phyloP scores from a whole-genome alignment of 2,797 vertebrate genomes.

The Oophaga sylvatica region DNA sequence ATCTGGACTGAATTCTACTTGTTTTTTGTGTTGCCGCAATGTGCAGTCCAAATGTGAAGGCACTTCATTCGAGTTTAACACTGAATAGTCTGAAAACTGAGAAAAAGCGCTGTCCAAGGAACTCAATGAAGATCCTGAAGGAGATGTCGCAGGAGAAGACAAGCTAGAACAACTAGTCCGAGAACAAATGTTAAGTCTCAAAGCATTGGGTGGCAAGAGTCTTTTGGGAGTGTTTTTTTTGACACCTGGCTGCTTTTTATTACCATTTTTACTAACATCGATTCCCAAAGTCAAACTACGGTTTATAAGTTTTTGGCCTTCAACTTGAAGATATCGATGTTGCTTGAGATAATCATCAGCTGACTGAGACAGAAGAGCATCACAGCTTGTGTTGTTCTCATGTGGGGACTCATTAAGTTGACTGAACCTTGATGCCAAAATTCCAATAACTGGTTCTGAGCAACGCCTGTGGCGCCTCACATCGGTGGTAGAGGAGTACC shows the following conservation, averaged over 20 bases:
- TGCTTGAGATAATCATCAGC: slow-evolving; percentile 71
- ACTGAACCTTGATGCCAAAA: slow-evolving; percentile 62
- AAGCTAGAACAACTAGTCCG: slow-evolving; percentile 85
- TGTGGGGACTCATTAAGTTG: slow-evolving; percentile 58
- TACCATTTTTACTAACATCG: slow-evolving; percentile 64
- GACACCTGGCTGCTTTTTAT: slow-evolving; percentile 63
- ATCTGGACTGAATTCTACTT: slow-evolving; percentile 65
- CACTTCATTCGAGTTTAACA: slow-evolving; percentile 75
- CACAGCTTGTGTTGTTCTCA: slow-evolving; percentile 84
- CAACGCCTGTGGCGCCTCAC: slow-evolving; percentile 80
- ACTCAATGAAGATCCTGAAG: slow-evolving; percentile 87
- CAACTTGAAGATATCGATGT: slow-evolving; percentile 68
- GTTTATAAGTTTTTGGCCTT: slow-evolving; percentile 68
- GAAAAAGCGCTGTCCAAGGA: slow-evolving; percentile 92
- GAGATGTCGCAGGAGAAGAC: slow-evolving; percentile 87
- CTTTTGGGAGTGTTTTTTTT: slow-evolving; percentile 69
- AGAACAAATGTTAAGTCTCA: slow-evolving; percentile 78
- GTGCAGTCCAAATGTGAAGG: slow-evolving; percentile 72
- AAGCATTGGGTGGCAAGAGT: slow-evolving; percentile 73
- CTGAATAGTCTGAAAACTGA: slow-evolving; percentile 87
- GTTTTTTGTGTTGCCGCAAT: slow-evolving; percentile 70
- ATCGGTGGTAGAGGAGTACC: slow-evolving; percentile 66
- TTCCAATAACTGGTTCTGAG: slow-evolving; percentile 84
- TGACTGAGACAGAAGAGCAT: slow-evolving; percentile 73
- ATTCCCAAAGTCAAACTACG: slow-evolving; percentile 67